phyloP scores from a whole-genome alignment of 2,888 invertebrate species.

The Euproctis similis region DNA sequence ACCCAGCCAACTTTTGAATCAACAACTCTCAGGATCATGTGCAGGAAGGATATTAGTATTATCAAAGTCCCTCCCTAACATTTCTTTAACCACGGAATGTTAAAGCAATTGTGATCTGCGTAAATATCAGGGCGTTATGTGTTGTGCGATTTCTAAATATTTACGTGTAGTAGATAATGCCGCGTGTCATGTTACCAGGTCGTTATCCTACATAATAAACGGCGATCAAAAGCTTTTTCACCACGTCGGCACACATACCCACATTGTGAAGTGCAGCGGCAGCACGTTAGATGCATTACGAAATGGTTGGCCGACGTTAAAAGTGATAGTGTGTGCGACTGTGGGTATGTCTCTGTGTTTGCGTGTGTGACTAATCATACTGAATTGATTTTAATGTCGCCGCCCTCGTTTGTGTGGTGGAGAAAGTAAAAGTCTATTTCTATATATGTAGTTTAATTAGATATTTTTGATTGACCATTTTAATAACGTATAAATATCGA shows the following conservation, averaged over 20 bases:
- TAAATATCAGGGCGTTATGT: no score
- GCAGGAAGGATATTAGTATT: no score
- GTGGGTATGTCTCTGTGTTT: no score
- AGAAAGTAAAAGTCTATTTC: conserved; percentile 14
- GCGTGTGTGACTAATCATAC: conserved; percentile 20
- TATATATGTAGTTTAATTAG: not conserved
- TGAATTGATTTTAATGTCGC: conserved; percentile 7
- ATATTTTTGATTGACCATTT: no score
- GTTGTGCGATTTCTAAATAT: no score
- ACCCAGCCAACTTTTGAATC: no score
- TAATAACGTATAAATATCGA: no score
- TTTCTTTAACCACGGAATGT: no score
- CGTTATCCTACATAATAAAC: conserved; percentile 23
- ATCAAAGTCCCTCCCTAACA: no score
- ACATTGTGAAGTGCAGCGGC: conserved; percentile 10
- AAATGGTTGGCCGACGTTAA: conserved; percentile 14
- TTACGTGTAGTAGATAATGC: no score
- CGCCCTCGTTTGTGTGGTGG: conserved; percentile 5
- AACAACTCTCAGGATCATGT: no score
- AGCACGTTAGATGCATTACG: conserved; percentile 27
- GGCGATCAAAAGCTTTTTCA: conserved; percentile 17
- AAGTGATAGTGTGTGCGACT: conserved; percentile 27
- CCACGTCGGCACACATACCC: conserved; percentile 23
- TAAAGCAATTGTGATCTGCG: no score
- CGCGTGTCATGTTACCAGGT: conserved; percentile 13